Evolutionary conservation across 2,797 vertebrate genomes (phyloP).

Genomic region (Argya squamiceps): DNA sequence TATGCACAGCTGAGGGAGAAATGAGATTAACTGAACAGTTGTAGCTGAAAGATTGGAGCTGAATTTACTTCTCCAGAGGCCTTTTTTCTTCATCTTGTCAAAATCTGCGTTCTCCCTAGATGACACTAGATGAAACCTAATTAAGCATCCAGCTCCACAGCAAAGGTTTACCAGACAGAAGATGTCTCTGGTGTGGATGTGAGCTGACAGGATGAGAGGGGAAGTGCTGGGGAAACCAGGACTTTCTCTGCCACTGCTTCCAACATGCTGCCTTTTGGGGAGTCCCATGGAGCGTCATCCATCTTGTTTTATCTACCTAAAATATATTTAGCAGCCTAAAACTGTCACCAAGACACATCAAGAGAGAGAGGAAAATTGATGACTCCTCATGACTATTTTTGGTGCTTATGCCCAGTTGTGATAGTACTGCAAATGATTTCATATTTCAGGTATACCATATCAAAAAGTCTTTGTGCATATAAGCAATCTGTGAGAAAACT

Average conservation of each 20-base stretch:
- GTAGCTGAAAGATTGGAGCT: not conserved
- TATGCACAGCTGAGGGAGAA: not conserved
- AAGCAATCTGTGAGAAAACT: not conserved
- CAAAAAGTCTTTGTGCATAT: not conserved
- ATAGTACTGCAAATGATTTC: accelerated
- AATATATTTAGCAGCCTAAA: not conserved
- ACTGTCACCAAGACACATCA: not conserved
- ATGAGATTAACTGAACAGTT: not conserved
- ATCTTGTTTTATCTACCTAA: not conserved
- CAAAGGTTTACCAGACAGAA: not conserved
- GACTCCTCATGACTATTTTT: not conserved
- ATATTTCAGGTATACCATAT: accelerated
- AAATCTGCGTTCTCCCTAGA: not conserved
- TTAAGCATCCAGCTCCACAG: not conserved
- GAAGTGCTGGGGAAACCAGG: not conserved
- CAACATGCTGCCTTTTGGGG: accelerated
- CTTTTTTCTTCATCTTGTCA: not conserved
- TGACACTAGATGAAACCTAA: not conserved
- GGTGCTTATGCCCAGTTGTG: not conserved
- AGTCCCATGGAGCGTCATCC: accelerated
- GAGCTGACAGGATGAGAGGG: not conserved
- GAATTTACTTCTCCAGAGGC: not conserved
- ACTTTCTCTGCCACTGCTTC: not conserved
- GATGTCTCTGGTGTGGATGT: accelerated
- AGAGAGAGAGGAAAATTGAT: not conserved